Percentiles rank a stretch among this genome's conserved stretches.
phyloP scores from a whole-genome alignment of 1,140 invertebrate species.

The Brevipalpus yothersi region DNA sequence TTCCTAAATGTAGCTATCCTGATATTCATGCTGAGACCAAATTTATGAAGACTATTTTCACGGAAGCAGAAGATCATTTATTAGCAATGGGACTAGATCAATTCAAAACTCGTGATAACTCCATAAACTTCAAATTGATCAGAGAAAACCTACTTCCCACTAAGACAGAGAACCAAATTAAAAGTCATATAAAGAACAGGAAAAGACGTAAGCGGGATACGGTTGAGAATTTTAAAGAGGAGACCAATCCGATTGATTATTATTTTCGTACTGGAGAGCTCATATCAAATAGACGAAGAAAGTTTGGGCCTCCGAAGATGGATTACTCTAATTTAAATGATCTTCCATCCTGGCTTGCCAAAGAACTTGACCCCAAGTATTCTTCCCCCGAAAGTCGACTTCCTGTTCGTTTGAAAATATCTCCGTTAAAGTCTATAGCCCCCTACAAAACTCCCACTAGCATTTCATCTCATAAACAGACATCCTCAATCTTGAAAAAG shows the following conservation, averaged over 20 bases:
- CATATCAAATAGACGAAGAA: neutral
- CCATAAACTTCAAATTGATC: neutral
- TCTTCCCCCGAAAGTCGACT: neutral
- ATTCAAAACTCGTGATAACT: neutral
- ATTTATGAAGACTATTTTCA: neutral
- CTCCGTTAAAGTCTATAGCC: neutral
- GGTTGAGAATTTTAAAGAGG: neutral
- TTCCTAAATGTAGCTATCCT: neutral
- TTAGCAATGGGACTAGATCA: constrained; percentile 1
- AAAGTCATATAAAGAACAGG: neutral
- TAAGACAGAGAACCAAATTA: neutral
- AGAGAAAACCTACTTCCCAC: neutral
- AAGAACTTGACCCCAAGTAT: neutral
- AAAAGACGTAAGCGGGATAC: neutral
- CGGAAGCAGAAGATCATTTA: neutral
- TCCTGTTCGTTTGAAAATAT: neutral
- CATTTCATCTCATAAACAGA: neutral
- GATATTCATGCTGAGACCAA: neutral
- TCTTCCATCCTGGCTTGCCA: neutral
- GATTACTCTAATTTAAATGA: neutral
- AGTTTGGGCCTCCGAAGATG: neutral
- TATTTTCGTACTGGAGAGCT: neutral
- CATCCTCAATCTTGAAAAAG: neutral
- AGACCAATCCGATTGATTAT: neutral
- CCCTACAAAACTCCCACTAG: neutral